Evolutionary conservation across 1,140 invertebrate genomes (phyloP), one percentile per base, ranked within the genome.

Genomic region (Drosophila hydei): DNA sequence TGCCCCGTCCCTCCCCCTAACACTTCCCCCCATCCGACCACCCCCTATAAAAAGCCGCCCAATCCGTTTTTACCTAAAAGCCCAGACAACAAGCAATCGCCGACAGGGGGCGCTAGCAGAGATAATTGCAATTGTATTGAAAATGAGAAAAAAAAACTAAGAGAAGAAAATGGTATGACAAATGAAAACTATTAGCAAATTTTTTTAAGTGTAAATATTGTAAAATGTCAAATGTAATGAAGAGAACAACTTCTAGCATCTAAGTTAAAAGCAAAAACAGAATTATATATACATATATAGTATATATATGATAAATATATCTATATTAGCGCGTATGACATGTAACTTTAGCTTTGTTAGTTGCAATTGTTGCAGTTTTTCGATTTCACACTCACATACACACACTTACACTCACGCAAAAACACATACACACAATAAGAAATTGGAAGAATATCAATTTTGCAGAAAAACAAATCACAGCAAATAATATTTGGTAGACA

Each of bases 301-400:
- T 58, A 51, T 51, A 36, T 67, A 47, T 59, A 68, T 58, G 42
- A 65, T 58, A 65, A 47, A 59, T 65, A 43, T 65, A 59, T 68
- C 45, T 73, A 61, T 73, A 68, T 61, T 73, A 73, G 64, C 19
- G 64, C 70, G 64, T 72, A 72, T 58, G 68, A 58, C 61, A 65
- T 70, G 64, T 87, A 85, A 85, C 73, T 85, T 77, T 80, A 85
- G 81, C 81, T 87, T 85, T 85, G 81, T 85, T 85, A 85, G 81
- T 85, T 85, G 81, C 81, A 87, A 87, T 85, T 85, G 81, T 85
- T 85, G 81, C 75, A 87, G 74, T 87, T 85, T 85, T 85, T 85
- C 81, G 81, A 85, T 85, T 77, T 47, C 68, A 73, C 30, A 33
- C 38, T 42, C 38, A 47, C 72, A 72, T n/a, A n/a, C 38, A 16